Evolutionary conservation across 2,113 vertebrate genomes (phyloP), one percentile per base, ranked within the genome.

Genomic region (Calypte anna): DNA sequence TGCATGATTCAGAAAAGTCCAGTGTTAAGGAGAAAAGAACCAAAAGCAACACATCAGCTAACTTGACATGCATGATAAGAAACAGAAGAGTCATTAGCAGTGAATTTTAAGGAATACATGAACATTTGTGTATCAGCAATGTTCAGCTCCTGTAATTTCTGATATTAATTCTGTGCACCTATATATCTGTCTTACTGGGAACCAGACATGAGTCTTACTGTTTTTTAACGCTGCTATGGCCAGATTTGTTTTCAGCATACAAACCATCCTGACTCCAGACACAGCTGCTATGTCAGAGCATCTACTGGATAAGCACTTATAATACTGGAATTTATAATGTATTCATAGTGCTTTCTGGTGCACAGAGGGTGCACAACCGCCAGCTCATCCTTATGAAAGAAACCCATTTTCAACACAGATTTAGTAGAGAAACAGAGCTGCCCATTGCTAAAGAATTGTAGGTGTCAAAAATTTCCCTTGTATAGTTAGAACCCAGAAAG

Each of bases 1-100:
- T 43, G 1, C 6, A 36, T 28, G 3, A n/a, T 38, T 77, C 64
- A 73, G 22, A n/a, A 57, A 72, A 61, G 12, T 28, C 6, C 15
- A 64, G 9, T 3, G 4, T 61, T 72, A 57, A 31, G 16, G 9
- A 2, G 5, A 57, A 64, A 40, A 38, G 30, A 4, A 0, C 1
- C 7, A 28, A n/a, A 19, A 48, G 7, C 19, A 48, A 48, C 5
- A 11, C 7, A 31, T 14, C 9, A 62, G 8, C 59, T n/a, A 75
- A 51, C 4, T 51, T 59, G 19, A 38, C 5, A 51, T 5, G 62
- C 2, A 4, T 15, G 16, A 72, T 30, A 86, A 68, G 33, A 14
- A 30, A 33, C 25, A 31, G 27, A 75, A 57, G 7, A 81, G 1
- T 1, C 14, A 53, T 15, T 25, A 67, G 67, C 5, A 84, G 38